A percentile compares a stretch with the other conserved stretches of the same genome.
Evolutionary conservation across 2,113 vertebrate genomes (phyloP).

Genomic region (Okapia johnstoni): DNA sequence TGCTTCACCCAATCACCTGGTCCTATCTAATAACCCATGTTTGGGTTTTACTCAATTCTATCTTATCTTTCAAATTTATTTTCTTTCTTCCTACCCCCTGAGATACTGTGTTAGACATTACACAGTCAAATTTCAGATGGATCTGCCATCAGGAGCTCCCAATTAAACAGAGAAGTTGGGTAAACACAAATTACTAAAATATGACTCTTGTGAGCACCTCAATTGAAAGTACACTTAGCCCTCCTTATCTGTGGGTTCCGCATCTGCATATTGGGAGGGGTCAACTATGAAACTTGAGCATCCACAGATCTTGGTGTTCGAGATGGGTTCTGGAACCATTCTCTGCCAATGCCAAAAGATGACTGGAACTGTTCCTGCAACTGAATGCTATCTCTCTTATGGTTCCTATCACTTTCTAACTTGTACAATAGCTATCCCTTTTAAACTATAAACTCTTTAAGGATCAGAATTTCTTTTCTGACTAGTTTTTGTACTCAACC

Average conservation of each 20-base stretch:
- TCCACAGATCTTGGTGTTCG: background rate
- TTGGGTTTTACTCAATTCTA: slow-evolving; percentile 14
- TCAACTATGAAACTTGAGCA: background rate
- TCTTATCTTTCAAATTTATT: background rate
- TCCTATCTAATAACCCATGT: background rate
- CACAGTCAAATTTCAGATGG: background rate
- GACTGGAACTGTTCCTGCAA: background rate
- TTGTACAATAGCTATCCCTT: background rate
- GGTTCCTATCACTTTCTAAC: background rate
- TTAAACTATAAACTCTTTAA: background rate
- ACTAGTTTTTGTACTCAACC: background rate
- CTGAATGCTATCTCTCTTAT: background rate
- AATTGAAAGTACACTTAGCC: background rate
- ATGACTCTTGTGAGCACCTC: background rate
- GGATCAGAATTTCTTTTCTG: background rate
- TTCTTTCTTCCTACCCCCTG: background rate
- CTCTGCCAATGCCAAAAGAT: background rate
- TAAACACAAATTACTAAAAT: slow-evolving; percentile 6
- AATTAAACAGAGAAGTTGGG: background rate
- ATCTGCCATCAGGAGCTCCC: background rate
- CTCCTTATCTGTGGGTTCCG: background rate
- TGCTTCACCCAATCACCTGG: background rate
- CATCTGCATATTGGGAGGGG: background rate
- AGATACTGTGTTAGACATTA: background rate
- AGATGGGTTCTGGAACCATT: background rate